Percentiles rank a stretch among this genome's conserved stretches.
Evolutionary conservation across 1,140 invertebrate genomes (phyloP).

Genomic region (Penaeus indicus): DNA sequence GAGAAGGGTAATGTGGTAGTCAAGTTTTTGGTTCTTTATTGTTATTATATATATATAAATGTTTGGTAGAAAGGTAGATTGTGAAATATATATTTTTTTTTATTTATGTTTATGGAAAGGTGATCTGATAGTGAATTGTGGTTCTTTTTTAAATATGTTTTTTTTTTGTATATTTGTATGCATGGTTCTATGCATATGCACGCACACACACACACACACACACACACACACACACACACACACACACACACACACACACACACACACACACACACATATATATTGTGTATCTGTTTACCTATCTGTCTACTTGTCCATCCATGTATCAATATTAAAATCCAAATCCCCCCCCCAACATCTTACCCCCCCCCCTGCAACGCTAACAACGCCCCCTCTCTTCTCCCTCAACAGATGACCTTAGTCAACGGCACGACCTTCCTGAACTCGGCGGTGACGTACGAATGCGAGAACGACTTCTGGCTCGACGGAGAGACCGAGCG

Average conservation of each 20-base stretch:
- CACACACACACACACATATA: background rate
- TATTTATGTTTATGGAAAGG: background rate
- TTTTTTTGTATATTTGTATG: slow-evolving; percentile 1
- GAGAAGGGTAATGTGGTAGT: too few relatives aligned
- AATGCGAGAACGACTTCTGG: slow-evolving; percentile 87
- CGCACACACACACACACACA: background rate
- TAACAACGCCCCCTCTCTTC: background rate
- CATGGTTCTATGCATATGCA: background rate
- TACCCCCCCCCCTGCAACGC: too few relatives aligned
- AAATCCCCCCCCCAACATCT: background rate
- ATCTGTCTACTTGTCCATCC: background rate
- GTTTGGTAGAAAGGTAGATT: background rate
- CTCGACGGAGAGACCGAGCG: slow-evolving; percentile 78
- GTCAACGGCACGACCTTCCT: slow-evolving; percentile 82
- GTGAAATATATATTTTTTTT: too few relatives aligned
- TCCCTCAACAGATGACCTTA: slow-evolving; percentile 73
- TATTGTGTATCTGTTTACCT: background rate
- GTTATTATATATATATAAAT: too few relatives aligned
- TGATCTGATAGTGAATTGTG: too few relatives aligned
- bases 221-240: background rate
- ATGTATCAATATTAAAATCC: background rate
- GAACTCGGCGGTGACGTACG: slow-evolving; percentile 81
- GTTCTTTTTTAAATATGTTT: background rate
- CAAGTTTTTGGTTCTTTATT: too few relatives aligned
- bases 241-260: background rate